Percentiles rank a stretch among this genome's conserved stretches.
These are phyloP conservation scores for Pseudocheirus occidentalis DNA, from an alignment of 2,797 vertebrate species.

Conservation along the genomic window DNA sequence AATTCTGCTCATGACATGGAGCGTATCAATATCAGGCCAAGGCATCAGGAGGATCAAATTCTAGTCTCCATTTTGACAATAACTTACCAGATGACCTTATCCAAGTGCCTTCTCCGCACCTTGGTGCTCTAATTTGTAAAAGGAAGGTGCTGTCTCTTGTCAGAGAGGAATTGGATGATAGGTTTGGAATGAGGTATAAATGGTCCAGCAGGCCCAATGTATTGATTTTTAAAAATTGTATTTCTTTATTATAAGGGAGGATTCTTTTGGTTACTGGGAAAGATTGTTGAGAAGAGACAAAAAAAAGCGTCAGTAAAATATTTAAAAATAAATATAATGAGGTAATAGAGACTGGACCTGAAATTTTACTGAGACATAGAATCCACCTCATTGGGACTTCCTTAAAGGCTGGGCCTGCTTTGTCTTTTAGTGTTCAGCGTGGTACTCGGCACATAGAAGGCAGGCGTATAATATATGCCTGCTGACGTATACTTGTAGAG, in stretches of 20 bases:
- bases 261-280: not conserved
- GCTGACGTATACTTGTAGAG: not conserved
- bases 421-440: not conserved
- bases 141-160: not conserved
- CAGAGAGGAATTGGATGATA: not conserved
- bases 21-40: not conserved
- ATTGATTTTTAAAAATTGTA: not conserved
- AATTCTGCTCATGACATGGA: not conserved
- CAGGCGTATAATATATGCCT: not conserved
- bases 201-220: not conserved
- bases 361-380: not conserved
- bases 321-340: not conserved
- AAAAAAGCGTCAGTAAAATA: not conserved
- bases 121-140: not conserved
- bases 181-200: not conserved
- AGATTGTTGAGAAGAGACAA: not conserved
- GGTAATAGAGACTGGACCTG: not conserved
- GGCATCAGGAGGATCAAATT: not conserved
- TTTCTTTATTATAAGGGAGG: not conserved
- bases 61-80: not conserved
- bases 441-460: not conserved
- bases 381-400: not conserved
- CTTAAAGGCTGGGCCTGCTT: not conserved
- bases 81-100: not conserved
- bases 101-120: not conserved